Evolutionary conservation across 2,113 vertebrate species (phyloP), one percentile per base, ranked within the genome.

Genomic region (Macquaria australasica): DNA sequence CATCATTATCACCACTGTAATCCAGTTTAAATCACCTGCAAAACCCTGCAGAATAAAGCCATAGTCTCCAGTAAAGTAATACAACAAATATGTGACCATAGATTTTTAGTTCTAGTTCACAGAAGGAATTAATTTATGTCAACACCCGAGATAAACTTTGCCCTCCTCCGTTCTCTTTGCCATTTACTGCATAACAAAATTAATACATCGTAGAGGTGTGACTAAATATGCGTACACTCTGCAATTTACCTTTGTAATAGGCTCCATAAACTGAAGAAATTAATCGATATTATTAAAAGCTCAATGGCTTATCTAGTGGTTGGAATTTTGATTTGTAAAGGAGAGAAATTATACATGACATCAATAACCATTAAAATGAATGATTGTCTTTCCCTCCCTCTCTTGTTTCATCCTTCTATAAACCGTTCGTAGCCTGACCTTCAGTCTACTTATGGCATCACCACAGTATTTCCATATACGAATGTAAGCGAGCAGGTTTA

Each of bases 321-420:
- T 55, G 53, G 77, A 85, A 81, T 84, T 92, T 86, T 88, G 81
- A 91, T 91, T 87, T 85, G 89, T 72, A 77, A 87, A 88, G 77
- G 14, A 68, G 82, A 76, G 37, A 81, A 91, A 91, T 91, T 83
- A 92, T 75, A 83, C 48, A 67, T 77, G 74, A 84, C 82, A 81
- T 90, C 89, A 86, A 88, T 89, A 91, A 41, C 81, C 78, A 92
- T 93, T 92, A 77, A 83, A 90, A 86, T 82, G 79, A 89, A 86
- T 43, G 63, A 87, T 83, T 77, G 56, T 73, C 45, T 81, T 25
- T 85, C 43, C 66, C 55, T 78, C 56, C 41, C 60, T 63, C 68
- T 56, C 73, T 60, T 3, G 25, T 68, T 73, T 73, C 53, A 45
- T 69, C 56, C 34, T 8, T 77, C 37, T 63, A 31, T 51, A 51